A percentile compares a stretch with the other conserved stretches of the same genome.
phyloP scores from a whole-genome alignment of 2,113 vertebrate genomes.

The Bubo bubo region DNA sequence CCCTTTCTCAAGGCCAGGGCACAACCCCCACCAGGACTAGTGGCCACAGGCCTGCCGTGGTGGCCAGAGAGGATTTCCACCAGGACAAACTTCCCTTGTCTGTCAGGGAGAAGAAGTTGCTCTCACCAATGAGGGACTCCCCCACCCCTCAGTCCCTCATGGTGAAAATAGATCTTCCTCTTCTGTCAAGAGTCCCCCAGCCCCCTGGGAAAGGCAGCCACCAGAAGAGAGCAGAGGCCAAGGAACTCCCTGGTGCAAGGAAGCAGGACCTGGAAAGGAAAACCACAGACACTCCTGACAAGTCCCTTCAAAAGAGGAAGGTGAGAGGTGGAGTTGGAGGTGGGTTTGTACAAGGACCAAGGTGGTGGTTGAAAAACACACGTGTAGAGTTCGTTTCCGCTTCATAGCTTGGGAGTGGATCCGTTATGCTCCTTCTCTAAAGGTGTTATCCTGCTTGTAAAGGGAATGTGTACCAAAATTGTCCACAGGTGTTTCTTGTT shows the following conservation, averaged over 20 bases:
- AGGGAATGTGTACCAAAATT: neutral
- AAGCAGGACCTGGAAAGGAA: slow-evolving; percentile 70
- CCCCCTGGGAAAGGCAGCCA: slow-evolving; percentile 8
- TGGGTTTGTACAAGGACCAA: neutral
- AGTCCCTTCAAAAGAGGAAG: slow-evolving; percentile 78
- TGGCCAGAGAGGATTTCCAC: slow-evolving; percentile 57
- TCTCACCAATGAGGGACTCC: slow-evolving; percentile 24
- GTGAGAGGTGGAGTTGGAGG: slow-evolving; percentile 57
- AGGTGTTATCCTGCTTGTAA: neutral
- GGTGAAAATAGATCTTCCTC: slow-evolving; percentile 86
- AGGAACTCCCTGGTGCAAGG: neutral
- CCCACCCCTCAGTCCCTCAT: slow-evolving; percentile 57
- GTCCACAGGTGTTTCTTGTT: neutral
- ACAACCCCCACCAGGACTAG: slow-evolving; percentile 36
- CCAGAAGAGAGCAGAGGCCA: slow-evolving; percentile 27
- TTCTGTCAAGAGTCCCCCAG: slow-evolving; percentile 83
- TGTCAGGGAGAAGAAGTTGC: slow-evolving; percentile 47
- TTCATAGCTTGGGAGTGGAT: neutral
- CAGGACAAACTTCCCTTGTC: slow-evolving; percentile 59
- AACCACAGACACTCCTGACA: slow-evolving; percentile 11
- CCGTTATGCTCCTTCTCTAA: accelerated
- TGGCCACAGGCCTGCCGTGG: slow-evolving; percentile 15
- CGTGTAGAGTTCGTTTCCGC: neutral
- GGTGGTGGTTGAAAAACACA: neutral
- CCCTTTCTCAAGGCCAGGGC: slow-evolving; percentile 63